Conservation (phyloP, 2,888 invertebrate species). For the Priapulus caudatus region DNA sequence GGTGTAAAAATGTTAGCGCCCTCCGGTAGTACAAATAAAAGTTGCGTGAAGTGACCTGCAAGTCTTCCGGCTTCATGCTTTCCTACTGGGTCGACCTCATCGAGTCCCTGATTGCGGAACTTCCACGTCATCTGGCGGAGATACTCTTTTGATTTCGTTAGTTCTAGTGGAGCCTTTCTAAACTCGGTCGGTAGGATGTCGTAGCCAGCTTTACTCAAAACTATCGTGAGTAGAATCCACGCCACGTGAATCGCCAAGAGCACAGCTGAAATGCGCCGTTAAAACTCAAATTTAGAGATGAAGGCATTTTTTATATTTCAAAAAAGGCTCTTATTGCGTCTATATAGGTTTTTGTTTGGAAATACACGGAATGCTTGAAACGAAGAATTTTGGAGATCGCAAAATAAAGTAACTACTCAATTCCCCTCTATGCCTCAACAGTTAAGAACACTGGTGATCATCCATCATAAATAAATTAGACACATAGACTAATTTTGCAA, state of each 20-base stretch:
- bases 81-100: slow-evolving; percentile 7
- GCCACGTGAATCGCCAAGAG: background rate
- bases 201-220: slow-evolving; percentile 17
- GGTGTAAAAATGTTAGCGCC: slow-evolving; percentile 10
- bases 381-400: too few species aligned
- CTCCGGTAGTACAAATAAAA: slow-evolving; percentile 9
- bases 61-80: slow-evolving; percentile 2
- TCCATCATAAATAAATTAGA: too few species aligned
- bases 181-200: slow-evolving; percentile 24
- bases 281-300: too few species aligned
- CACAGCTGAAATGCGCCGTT: background rate
- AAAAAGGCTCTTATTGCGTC: too few species aligned
- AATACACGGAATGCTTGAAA: too few species aligned
- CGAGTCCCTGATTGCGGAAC: slow-evolving; percentile 10
- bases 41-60: slow-evolving; percentile 13
- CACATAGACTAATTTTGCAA: too few species aligned
- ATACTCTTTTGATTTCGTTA: slow-evolving; percentile 9
- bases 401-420: too few species aligned
- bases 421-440: too few species aligned
- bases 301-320: too few species aligned
- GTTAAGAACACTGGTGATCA: too few species aligned
- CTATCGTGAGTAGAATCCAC: background rate
- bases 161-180: slow-evolving; percentile 15
- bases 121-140: slow-evolving; percentile 11
- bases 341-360: too few species aligned